Evolutionary conservation across 2,113 vertebrate species (phyloP).

Genomic region (Ailuropoda melanoleuca): DNA sequence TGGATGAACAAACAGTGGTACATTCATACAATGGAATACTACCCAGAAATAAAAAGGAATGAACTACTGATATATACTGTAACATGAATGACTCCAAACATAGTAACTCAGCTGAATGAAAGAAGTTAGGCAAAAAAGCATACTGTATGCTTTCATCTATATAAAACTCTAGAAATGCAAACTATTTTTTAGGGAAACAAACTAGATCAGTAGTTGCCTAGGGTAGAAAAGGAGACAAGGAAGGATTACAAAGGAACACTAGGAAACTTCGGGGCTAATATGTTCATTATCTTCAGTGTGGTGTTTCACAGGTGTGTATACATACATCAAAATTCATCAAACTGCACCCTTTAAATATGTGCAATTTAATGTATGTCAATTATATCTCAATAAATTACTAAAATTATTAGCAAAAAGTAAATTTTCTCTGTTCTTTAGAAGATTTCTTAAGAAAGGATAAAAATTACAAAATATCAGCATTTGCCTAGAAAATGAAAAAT

Average conservation of each 20-base stretch:
- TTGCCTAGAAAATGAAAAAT: slow-evolving; percentile 1
- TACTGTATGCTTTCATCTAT: not conserved
- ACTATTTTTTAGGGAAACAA: not conserved
- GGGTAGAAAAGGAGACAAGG: not conserved
- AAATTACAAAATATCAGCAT: not conserved
- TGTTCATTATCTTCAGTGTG: not conserved
- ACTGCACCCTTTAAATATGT: not conserved
- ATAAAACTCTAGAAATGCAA: not conserved
- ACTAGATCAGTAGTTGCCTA: not conserved
- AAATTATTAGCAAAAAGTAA: not conserved
- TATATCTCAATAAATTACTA: slow-evolving; percentile 21
- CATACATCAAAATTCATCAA: not conserved
- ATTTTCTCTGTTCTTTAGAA: not conserved
- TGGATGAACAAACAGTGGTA: not conserved
- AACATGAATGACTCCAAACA: not conserved
- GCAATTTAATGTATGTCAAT: not conserved
- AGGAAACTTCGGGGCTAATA: not conserved
- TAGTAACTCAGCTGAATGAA: not conserved
- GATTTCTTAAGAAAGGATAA: not conserved
- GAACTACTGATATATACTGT: not conserved
- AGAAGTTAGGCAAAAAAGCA: not conserved
- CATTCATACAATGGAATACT: not conserved
- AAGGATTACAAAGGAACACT: not conserved
- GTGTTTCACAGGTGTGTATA: not conserved
- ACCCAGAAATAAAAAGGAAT: not conserved